Base-by-base conservation (phyloP, 1,140 invertebrate species). In the Colletes latitarsis region DNA sequence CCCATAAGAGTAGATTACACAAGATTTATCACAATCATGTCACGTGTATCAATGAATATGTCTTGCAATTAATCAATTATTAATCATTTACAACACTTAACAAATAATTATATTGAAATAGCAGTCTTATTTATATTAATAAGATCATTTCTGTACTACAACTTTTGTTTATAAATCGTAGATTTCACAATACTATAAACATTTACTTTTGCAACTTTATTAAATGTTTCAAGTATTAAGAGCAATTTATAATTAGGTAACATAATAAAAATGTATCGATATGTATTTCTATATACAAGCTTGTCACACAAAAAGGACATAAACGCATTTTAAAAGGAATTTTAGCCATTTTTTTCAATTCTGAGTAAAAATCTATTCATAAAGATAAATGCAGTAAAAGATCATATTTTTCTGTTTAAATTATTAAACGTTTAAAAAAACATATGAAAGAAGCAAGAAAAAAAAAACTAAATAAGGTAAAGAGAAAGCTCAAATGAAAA, bases 371-470 rank as follows among this genome's bases (percentile, higher is more conserved):
- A 71, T 62, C 53, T 72, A 12, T 49, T 58, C 55, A 21, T 9
- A 72, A 53, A 55, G 63, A 78, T 84, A 84, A 79, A 74, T 84
- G 81, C 80, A 64, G 14, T 41, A 74, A 77, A 60, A 71, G 39
- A 78, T 72, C 21, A 58, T 67, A 68, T 12, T 46, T 30, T 69
- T 46, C 67, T 1, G 6, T 17, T 77, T 21, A 69, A 60, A 69
- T 68, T 19, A 49, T 39, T 53, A 66, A 10, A 66, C 17, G n/a
- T 9, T 43, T 55, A 52, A 53, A 21, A 39, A 12, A 21, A 49
- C 8, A 14, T 67, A n/a, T 46, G 46, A 66, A 67, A 66, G 17
- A 46, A 67, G 41, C 41, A 30, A 30, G 30, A 67, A 49, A 1
- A 55, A 43, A 46, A 46, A 60, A 49, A 49, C 10, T 12, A 49